phyloP scores from a whole-genome alignment of 2,888 invertebrate species.

The Metallyticus violacea region DNA sequence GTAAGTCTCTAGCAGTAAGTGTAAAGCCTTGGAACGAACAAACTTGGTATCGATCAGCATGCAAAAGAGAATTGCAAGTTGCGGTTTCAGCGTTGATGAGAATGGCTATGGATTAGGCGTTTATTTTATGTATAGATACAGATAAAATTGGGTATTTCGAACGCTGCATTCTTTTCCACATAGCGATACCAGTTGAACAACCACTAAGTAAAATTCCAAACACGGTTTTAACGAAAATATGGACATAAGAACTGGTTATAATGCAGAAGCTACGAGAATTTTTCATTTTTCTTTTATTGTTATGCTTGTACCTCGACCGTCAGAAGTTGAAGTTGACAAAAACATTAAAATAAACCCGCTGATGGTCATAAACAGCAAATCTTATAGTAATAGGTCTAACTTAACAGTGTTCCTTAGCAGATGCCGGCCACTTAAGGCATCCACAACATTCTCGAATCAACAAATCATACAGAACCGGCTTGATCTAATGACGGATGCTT shows the following conservation, averaged over 20 bases:
- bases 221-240: not conserved
- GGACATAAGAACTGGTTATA: not conserved
- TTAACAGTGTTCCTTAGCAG: not conserved
- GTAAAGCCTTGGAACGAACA: no score
- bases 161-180: no score
- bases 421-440: not conserved
- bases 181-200: not conserved
- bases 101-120: not conserved
- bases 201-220: not conserved
- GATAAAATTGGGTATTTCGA: not conserved
- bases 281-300: not conserved
- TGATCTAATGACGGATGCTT: conserved; percentile 18
- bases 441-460: not conserved
- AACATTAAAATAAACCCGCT: not conserved
- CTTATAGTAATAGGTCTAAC: not conserved
- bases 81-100: not conserved
- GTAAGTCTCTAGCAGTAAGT: no score
- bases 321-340: not conserved
- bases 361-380: not conserved
- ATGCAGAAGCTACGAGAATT: not conserved
- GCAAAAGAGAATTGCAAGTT: not conserved
- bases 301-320: not conserved
- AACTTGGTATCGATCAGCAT: not conserved
- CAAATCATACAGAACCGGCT: not conserved
- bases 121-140: not conserved